A percentile compares a stretch with the other conserved stretches of the same genome.
Conservation (phyloP, 2,113 vertebrate species). For the Myxocyprinus asiaticus region DNA sequence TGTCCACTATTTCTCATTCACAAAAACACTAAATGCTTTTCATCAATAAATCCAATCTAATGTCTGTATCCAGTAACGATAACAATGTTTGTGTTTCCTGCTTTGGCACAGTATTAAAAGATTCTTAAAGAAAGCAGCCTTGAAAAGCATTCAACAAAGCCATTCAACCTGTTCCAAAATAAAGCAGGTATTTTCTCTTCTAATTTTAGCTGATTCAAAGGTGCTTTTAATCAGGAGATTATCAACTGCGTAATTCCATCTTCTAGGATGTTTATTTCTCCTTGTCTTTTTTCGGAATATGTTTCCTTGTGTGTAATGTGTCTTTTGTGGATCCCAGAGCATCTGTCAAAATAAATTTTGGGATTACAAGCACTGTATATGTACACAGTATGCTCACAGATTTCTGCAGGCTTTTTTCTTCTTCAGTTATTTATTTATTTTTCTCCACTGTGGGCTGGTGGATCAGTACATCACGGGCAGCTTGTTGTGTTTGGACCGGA, state of each 20-base stretch:
- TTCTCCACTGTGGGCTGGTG: background rate
- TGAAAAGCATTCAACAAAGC: too few species aligned
- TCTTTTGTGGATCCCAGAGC: conserved; percentile 51
- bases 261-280: conserved; percentile 46
- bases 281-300: conserved; percentile 52
- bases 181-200: background rate
- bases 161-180: too few species aligned
- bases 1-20: too few species aligned
- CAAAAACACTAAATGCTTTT: too few species aligned
- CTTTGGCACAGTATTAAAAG: too few species aligned
- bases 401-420: conserved; percentile 44
- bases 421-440: conserved; percentile 50
- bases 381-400: conserved; percentile 32
- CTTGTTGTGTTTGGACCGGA: background rate
- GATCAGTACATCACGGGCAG: background rate
- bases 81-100: too few species aligned
- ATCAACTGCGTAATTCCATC: conserved; percentile 49
- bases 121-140: too few species aligned
- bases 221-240: conserved; percentile 45
- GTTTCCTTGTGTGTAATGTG: conserved; percentile 59
- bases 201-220: conserved; percentile 17
- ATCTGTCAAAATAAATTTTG: conserved; percentile 56
- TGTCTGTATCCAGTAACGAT: too few species aligned
- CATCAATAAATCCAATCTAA: too few species aligned
- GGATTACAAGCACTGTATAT: conserved; percentile 38